phyloP scores from a whole-genome alignment of 2,797 vertebrate genomes.

The Thaleichthys pacificus region DNA sequence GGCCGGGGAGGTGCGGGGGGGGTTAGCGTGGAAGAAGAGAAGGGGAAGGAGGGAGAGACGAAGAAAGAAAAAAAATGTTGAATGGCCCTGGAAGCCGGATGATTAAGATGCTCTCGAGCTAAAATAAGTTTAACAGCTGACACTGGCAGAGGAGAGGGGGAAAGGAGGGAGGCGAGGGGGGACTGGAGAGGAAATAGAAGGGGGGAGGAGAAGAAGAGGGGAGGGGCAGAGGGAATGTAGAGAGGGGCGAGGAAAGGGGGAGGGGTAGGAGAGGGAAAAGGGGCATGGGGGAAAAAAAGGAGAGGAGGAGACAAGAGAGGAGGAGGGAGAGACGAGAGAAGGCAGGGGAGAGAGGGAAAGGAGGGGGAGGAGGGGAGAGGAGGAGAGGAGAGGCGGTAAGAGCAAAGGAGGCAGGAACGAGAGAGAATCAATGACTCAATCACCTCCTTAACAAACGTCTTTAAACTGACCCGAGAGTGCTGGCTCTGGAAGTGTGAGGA shows the following conservation, averaged over 20 bases:
- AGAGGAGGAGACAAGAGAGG: not conserved
- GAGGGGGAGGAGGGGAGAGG: not conserved
- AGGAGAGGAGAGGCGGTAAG: not conserved
- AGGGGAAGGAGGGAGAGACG: constrained; percentile 1
- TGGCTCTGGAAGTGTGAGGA: constrained; percentile 7
- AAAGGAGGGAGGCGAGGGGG: not conserved
- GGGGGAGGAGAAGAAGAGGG: not conserved
- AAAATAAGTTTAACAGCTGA: constrained; percentile 54
- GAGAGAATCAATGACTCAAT: constrained; percentile 44
- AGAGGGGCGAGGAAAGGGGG: too few species aligned
- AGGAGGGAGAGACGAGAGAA: too few species aligned
- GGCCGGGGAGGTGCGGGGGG: constrained; percentile 48
- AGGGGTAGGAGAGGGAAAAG: not conserved
- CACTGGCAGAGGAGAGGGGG: constrained; percentile 20
- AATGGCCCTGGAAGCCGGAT: constrained; percentile 38
- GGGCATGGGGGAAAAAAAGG: too few species aligned
- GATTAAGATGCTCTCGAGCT: constrained; percentile 60
- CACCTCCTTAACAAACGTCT: constrained; percentile 36
- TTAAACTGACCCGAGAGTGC: constrained; percentile 33
- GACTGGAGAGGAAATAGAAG: too few species aligned
- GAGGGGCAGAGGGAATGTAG: too few species aligned
- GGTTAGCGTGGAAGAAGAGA: constrained; percentile 24
- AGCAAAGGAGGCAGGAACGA: constrained; percentile 32
- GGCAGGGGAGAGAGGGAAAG: constrained; percentile 11
- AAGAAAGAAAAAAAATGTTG: constrained; percentile 1